Evolutionary conservation across 2,888 invertebrate genomes (phyloP).

Genomic region (Aporophyla lueneburgensis): DNA sequence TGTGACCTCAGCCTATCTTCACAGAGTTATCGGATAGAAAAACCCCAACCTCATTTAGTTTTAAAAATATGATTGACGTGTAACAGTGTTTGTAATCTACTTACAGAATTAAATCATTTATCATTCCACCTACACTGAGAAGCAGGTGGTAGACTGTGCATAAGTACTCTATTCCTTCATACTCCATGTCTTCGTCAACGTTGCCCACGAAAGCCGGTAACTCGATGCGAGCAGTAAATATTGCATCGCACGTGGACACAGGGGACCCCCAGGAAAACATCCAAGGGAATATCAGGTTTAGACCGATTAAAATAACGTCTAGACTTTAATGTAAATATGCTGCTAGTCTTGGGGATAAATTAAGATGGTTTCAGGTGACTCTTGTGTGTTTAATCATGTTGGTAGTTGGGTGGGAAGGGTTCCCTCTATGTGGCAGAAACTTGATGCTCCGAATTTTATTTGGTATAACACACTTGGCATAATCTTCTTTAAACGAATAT

Average conservation of each 20-base stretch:
- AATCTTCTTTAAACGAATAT: no score
- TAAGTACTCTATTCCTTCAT: constrained; percentile 21
- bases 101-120: no score
- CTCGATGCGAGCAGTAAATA: constrained; percentile 52
- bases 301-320: constrained; percentile 57
- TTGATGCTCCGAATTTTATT: no score
- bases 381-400: constrained; percentile 1
- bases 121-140: background rate
- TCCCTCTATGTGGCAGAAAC: no score
- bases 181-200: background rate
- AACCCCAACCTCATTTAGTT: no score
- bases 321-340: constrained; percentile 50
- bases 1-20: no score
- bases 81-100: no score
- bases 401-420: no score
- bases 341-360: background rate
- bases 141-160: background rate
- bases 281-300: constrained; percentile 47
- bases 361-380: constrained; percentile 15
- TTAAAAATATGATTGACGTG: no score
- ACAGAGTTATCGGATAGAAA: no score
- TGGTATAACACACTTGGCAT: no score
- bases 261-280: background rate
- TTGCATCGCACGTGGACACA: constrained; percentile 50
- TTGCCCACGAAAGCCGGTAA: constrained; percentile 34